These are phyloP conservation scores for Eudasyphora cyanicolor DNA, from an alignment of 2,888 invertebrate genomes.

Conservation along the genomic window DNA sequence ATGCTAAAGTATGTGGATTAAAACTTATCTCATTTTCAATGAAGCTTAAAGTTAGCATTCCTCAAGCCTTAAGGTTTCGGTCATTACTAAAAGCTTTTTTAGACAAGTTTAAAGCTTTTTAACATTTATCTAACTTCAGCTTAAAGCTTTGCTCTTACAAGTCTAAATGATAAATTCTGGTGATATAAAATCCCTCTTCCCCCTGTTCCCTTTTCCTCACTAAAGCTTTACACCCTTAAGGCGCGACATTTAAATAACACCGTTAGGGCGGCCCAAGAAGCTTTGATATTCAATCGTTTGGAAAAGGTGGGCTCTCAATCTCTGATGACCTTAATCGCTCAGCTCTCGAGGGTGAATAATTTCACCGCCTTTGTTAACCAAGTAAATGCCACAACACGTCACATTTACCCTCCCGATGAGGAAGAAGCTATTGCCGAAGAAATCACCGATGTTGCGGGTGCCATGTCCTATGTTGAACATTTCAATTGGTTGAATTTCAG, in stretches of 20 bases:
- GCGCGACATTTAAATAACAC: constrained; percentile 74
- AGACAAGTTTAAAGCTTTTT: not conserved
- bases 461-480: constrained; percentile 91
- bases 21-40: not conserved
- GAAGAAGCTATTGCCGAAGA: constrained; percentile 86
- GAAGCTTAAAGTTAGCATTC: not conserved
- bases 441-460: constrained; percentile 86
- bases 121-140: not conserved
- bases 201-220: not conserved
- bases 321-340: constrained; percentile 88
- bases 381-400: no score
- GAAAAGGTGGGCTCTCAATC: constrained; percentile 96
- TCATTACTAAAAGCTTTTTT: no score
- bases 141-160: not conserved
- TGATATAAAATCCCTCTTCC: no score
- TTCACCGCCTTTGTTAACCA: constrained; percentile 46
- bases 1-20: not conserved
- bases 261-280: constrained; percentile 81
- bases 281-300: constrained; percentile 92
- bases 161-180: no score
- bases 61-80: no score
- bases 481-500: constrained; percentile 93
- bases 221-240: constrained; percentile 69
- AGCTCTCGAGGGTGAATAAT: constrained; percentile 80
- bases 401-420: constrained; percentile 42